These are phyloP conservation scores for Sinocyclocheilus anshuiensis DNA, from an alignment of 2,113 vertebrate genomes.

Conservation along the genomic window DNA sequence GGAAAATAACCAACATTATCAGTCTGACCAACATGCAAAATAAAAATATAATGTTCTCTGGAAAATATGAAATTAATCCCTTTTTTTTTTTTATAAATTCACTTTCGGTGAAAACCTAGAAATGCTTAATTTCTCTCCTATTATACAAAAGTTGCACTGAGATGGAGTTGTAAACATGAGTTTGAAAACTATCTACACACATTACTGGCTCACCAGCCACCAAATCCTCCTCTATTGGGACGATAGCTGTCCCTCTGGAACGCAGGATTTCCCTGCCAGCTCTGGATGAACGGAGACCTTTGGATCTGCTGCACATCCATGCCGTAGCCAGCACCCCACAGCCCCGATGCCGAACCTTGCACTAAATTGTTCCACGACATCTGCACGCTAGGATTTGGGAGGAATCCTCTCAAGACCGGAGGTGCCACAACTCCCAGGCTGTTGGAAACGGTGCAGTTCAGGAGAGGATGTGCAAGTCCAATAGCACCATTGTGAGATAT, in stretches of 20 bases:
- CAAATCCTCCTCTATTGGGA: constrained; percentile 61
- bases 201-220: constrained; percentile 60
- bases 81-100: not conserved
- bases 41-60: constrained; percentile 55
- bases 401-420: constrained; percentile 22
- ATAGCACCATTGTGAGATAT: constrained; percentile 18
- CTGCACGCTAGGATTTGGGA: constrained; percentile 35
- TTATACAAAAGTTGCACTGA: not conserved
- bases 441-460: constrained; percentile 31
- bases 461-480: constrained; percentile 26
- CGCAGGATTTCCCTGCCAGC: constrained; percentile 46
- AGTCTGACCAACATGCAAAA: constrained; percentile 53
- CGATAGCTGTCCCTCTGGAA: constrained; percentile 49
- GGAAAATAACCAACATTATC: constrained; percentile 33
- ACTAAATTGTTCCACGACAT: constrained; percentile 50
- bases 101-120: not conserved
- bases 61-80: constrained; percentile 59
- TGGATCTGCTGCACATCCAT: constrained; percentile 39
- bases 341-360: not conserved
- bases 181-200: constrained; percentile 45
- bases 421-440: constrained; percentile 10
- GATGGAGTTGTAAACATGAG: not conserved
- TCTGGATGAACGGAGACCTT: constrained; percentile 39
- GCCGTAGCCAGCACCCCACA: constrained; percentile 64
- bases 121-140: not conserved